Evolutionary conservation across 2,113 vertebrate genomes (phyloP).

Genomic region (Butorides virescens): DNA sequence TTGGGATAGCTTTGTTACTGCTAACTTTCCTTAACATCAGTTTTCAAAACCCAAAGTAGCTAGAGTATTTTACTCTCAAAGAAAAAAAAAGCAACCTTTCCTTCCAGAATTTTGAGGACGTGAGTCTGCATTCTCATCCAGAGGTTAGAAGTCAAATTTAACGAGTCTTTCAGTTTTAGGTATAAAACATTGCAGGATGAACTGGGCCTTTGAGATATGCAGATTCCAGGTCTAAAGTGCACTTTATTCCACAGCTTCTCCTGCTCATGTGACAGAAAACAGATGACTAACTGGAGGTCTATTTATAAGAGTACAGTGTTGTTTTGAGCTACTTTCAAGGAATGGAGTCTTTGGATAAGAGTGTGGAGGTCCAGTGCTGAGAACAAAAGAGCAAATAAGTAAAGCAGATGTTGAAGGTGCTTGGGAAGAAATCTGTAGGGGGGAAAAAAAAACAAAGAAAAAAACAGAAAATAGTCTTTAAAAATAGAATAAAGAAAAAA

Average conservation of each 20-base stretch:
- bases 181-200: neutral
- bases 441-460: too few relatives aligned
- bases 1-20: neutral
- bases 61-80: neutral
- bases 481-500: neutral
- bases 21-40: neutral
- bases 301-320: neutral
- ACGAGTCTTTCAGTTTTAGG: neutral
- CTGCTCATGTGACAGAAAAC: neutral
- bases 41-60: neutral
- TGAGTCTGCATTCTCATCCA: neutral
- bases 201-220: neutral
- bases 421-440: neutral
- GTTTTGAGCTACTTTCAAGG: neutral
- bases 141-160: neutral
- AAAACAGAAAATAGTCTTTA: neutral
- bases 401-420: neutral
- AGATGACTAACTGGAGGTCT: neutral
- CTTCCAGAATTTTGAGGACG: neutral
- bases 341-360: neutral
- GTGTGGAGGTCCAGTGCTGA: neutral
- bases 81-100: accelerated
- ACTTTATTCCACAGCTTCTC: neutral
- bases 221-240: neutral
- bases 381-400: neutral